Percentiles rank a stretch among this genome's conserved stretches.
Evolutionary conservation across 2,888 invertebrate genomes (phyloP).

Genomic region (Hypomecis punctinalis): DNA sequence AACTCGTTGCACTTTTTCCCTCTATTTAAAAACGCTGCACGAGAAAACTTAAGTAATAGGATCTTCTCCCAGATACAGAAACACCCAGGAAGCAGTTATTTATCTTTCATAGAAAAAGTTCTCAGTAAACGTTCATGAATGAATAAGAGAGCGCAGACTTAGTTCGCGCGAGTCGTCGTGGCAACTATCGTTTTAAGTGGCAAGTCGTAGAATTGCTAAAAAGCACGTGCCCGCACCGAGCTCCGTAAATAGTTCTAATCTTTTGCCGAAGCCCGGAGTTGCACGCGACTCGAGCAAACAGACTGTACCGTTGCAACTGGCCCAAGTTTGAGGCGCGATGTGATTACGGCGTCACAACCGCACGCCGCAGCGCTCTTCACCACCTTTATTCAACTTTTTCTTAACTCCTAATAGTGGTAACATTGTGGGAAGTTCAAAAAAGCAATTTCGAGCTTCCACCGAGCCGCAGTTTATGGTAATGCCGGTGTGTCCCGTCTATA

Average conservation of each 20-base stretch:
- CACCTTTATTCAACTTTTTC: slow-evolving; percentile 77
- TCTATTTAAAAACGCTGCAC: slow-evolving; percentile 13
- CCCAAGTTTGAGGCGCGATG: slow-evolving; percentile 50
- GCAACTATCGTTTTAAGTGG: slow-evolving; percentile 63
- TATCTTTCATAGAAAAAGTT: slow-evolving; percentile 47
- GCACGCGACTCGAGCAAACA: slow-evolving; percentile 34
- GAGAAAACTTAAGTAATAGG: slow-evolving; percentile 42
- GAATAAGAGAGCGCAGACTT: slow-evolving; percentile 54
- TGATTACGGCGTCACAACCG: slow-evolving; percentile 57
- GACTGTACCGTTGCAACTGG: slow-evolving; percentile 42
- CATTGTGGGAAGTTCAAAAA: slow-evolving; percentile 80
- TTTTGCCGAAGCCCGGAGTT: slow-evolving; percentile 60
- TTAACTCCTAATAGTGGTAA: slow-evolving; percentile 72
- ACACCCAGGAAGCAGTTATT: slow-evolving; percentile 44
- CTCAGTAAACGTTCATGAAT: slow-evolving; percentile 55
- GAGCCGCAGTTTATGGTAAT: slow-evolving; percentile 79
- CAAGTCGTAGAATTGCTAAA: slow-evolving; percentile 71
- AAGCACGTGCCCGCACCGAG: slow-evolving; percentile 69
- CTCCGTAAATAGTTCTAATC: slow-evolving; percentile 78
- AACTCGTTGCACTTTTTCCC: slow-evolving; percentile 3
- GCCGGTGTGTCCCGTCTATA: slow-evolving; percentile 66
- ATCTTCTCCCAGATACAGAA: slow-evolving; percentile 40
- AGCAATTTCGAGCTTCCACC: slow-evolving; percentile 73
- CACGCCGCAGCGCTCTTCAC: slow-evolving; percentile 56
- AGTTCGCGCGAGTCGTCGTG: slow-evolving; percentile 52